Conservation (phyloP, 2,797 vertebrate species). For the Numenius phaeopus region DNA sequence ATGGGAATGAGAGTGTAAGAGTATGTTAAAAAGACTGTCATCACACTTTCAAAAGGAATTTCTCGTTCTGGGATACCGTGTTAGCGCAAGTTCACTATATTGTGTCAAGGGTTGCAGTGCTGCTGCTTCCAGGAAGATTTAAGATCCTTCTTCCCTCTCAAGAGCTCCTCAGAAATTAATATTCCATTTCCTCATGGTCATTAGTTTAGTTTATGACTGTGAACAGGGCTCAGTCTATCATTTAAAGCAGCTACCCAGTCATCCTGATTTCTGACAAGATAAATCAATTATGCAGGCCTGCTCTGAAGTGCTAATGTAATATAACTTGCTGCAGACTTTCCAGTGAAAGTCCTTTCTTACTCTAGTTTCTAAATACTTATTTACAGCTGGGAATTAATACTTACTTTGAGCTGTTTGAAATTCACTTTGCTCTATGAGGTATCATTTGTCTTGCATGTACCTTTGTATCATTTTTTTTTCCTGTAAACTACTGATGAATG, state of each 20-base stretch:
- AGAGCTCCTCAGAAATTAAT: neutral
- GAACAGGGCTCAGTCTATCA: neutral
- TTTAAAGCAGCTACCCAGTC: neutral
- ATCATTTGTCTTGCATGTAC: neutral
- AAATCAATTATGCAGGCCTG: constrained; percentile 32
- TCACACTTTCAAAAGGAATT: neutral
- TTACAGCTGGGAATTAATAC: constrained; percentile 6
- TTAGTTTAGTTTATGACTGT: neutral
- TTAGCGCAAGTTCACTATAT: neutral
- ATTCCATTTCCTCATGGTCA: neutral
- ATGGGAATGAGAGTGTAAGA: neutral
- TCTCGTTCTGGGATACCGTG: neutral
- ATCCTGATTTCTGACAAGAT: constrained; percentile 11
- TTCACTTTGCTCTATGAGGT: neutral
- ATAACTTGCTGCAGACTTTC: neutral
- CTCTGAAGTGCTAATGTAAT: constrained; percentile 49
- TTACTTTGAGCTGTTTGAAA: constrained; percentile 11
- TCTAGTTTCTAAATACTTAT: neutral
- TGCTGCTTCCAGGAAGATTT: neutral
- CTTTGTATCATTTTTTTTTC: neutral
- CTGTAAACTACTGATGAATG: neutral
- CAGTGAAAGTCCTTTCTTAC: neutral
- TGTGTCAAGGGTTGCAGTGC: neutral
- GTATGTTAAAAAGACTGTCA: neutral
- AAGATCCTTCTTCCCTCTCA: neutral